Evolutionary conservation across 2,888 invertebrate species (phyloP), one percentile per base, ranked within the genome.

Genomic region (Seladonia tumulorum): DNA sequence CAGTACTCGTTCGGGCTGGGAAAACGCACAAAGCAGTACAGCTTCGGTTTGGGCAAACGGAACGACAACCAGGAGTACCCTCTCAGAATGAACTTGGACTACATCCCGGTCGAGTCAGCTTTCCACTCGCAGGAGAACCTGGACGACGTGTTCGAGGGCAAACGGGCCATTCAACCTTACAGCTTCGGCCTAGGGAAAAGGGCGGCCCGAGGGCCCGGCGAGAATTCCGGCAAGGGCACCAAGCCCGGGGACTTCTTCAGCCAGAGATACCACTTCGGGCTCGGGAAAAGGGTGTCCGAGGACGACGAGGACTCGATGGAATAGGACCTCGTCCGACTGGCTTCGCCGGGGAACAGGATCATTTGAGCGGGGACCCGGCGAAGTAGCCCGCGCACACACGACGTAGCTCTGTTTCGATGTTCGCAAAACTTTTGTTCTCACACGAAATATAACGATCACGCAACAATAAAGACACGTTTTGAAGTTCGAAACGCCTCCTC

Each of bases 1-100:
- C 96, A 96, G 0, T 97, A 97, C 95, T 96, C 97, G 45, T 97
- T 97, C 92, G 97, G 97, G 0, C 95, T 97, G n/a, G 97, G 97
- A 1, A 96, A 97, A 90, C 96, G 97, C 5, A 95, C 96, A 86
- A 93, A 89, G 66, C 89, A 90, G 86, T 96, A 96, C 94, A 95
- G 95, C 88, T 96, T 96, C 90, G 96, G 96, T 0, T 94, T 96
- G 5, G 96, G 96, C 5, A 96, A 96, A 84, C 95, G 96, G 2
- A 91, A 90, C 74, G 90, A 89, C 22, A 83, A 39, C 76, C 22
- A 49, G 1, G 81, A 81, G 22, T 83, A 83, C 77, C 86, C 78
- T 1, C 5, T 35, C 47, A 73, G 78, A 70, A 63, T 86, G 87
- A 85, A 83, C 73, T 25, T 89, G 68, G 91, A 92, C n/a, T 90